These are phyloP conservation scores for Oscheius onirici DNA, from an alignment of 2,888 invertebrate species.

Conservation along the genomic window DNA sequence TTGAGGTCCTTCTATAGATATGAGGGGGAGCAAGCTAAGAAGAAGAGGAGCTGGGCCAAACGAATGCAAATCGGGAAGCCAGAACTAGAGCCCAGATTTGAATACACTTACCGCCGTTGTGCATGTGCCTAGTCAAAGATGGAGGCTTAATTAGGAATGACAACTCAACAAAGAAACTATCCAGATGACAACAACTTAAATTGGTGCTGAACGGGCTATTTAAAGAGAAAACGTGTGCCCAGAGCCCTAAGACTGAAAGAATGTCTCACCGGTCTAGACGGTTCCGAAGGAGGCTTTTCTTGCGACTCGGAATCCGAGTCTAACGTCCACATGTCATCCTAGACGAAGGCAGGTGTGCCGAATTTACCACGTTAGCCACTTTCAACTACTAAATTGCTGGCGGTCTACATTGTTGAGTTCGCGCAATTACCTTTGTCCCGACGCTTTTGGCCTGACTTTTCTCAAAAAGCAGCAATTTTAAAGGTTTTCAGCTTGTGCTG, in stretches of 20 bases:
- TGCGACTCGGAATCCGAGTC: conserved; percentile 31
- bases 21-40: conserved; percentile 5
- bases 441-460: too few species aligned
- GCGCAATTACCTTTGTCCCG: conserved; percentile 29
- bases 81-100: conserved; percentile 33
- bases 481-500: too few species aligned
- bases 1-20: conserved; percentile 9
- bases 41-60: conserved; percentile 20
- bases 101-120: conserved; percentile 34
- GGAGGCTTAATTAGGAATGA: conserved; percentile 27
- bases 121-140: conserved; percentile 18
- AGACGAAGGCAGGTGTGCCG: conserved; percentile 8
- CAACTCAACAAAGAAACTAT: conserved; percentile 27
- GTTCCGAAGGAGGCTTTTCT: conserved; percentile 27
- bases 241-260: not conserved
- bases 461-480: too few species aligned
- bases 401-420: conserved; percentile 23
- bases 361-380: conserved; percentile 23
- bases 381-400: conserved; percentile 29
- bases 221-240: not conserved
- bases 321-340: conserved; percentile 32
- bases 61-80: conserved; percentile 32
- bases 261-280: conserved; percentile 23
- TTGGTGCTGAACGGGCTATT: not conserved
- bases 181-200: conserved; percentile 1